Evolutionary conservation across 35 echinoderm and acorn worm genomes (phyloP).

Genomic region (Apostichopus californicus): DNA sequence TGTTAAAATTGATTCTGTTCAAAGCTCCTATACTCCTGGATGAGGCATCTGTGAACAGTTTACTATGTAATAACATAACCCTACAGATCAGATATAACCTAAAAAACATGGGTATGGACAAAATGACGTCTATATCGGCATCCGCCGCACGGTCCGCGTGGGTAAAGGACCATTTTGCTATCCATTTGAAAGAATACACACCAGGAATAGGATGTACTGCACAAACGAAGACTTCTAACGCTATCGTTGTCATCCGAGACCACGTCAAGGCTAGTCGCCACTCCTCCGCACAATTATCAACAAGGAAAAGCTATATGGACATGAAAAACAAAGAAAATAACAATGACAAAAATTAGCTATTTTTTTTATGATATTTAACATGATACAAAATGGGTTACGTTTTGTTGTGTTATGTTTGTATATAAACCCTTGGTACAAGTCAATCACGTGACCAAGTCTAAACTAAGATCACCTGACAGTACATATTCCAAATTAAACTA

Average conservation of each 20-base stretch:
- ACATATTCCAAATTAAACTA: no score
- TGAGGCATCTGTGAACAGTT: conserved; percentile 99
- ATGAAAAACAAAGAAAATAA: not conserved
- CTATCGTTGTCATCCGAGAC: conserved; percentile 79
- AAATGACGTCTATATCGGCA: conserved; percentile 89
- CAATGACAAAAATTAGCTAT: not conserved
- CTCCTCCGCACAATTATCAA: conserved; percentile 99
- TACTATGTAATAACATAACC: conserved; percentile 99
- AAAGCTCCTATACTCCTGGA: conserved; percentile 97
- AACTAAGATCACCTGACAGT: no score
- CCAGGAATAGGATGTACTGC: conserved; percentile 96
- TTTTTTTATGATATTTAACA: not conserved
- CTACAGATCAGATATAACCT: conserved; percentile 96
- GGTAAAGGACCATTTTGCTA: conserved; percentile 88
- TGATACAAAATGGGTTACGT: no score
- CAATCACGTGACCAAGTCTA: not conserved
- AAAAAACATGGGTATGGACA: conserved; percentile 99
- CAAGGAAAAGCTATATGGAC: conserved; percentile 83
- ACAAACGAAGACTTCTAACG: conserved; percentile 85
- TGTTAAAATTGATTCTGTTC: conserved; percentile 99
- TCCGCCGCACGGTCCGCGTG: conserved; percentile 61
- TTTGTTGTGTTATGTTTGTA: not conserved
- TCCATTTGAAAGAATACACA: conserved; percentile 87
- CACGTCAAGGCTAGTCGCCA: conserved; percentile 98
- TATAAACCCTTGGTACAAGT: not conserved